Base-by-base conservation (phyloP, 2,888 invertebrate species). In the Parascotia fuliginaria region DNA sequence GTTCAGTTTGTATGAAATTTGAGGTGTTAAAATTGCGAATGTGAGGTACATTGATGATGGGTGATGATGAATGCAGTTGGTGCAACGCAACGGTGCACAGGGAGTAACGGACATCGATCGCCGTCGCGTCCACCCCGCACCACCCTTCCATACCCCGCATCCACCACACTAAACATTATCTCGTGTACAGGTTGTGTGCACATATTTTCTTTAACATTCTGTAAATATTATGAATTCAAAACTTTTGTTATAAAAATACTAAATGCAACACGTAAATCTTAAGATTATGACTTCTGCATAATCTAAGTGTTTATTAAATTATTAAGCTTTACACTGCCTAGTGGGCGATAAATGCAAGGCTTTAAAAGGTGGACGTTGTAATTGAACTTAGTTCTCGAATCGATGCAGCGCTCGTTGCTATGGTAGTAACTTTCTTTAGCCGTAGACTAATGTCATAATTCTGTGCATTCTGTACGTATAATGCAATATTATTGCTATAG, bases 71-170 rank as follows among this genome's bases (percentile, higher is more conserved):
- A 78, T 87, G 85, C 83, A 83, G 79, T 79, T 68, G 81, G 76
- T 84, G 84, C 80, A 83, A 67, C 79, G 80, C 70, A 72, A 73
- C 74, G 74, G 69, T 80, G 81, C 80, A 81, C 75, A 75, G 77
- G 68, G 73, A 63, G 83, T 80, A 82, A 82, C 81, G 81, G 83
- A 73, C 87, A 89, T 89, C 89, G 89, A 90, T 90, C 84, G 77
- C 55, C 53, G 57, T 65, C 69, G 62, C 63, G 66, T 61, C 63
- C 59, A 54, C 56, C 61, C 45, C 62, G 56, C 60, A 52, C 59
- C 50, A 47, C 54, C 42, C 40, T 16, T 14, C 5, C 40, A 32
- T 13, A 32, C 63, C 70, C 55, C 63, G 41, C 63, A 58, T 38
- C 60, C 55, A 42, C 49, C 53, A 62, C 65, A 70, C 81, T 75